Evolutionary conservation across 30 jellyfish, hydroid and myxozoan species (phyloP), one percentile per base, ranked within the genome.

Genomic region (Hydra vulgaris): DNA sequence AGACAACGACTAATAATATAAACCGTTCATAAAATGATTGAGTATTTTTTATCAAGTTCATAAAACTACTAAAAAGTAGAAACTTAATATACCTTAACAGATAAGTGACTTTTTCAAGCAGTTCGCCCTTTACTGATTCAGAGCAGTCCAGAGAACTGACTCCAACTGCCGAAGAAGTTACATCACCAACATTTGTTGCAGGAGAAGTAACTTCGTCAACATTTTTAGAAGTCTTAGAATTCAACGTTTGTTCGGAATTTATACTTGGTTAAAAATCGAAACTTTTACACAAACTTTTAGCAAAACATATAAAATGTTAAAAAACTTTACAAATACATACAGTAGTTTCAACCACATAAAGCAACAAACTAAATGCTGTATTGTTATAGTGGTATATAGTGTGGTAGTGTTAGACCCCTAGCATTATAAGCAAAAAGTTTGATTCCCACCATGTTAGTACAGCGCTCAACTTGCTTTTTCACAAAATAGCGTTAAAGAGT

Each of bases 1-100:
- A 92, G 81, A 80, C 98, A 92, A 55, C 88, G 82, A 84, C 98
- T 92, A 84, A 53, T 76, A 85, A 67, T 24, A 25, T 17, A 53
- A 66, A 80, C 74, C 15, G 61, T 5, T 40, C 5, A 3, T 3
- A 40, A 40, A 40, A 40, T n/a, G n/a, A n/a, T n/a, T n/a, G n/a
- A n/a, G n/a, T n/a, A n/a, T n/a, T n/a, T n/a, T n/a, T n/a, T n/a
- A n/a, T n/a, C n/a, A n/a, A n/a, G n/a, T n/a, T n/a, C n/a, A n/a
- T n/a, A n/a, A n/a, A n/a, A n/a, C n/a, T n/a, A n/a, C n/a, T n/a
- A n/a, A n/a, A n/a, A n/a, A n/a, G n/a, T n/a, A n/a, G n/a, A n/a
- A n/a, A n/a, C n/a, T n/a, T 40, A 40, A 40, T 0, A 21, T 19
- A 81, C 89, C 87, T 80, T 27, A 80, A 82, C 3, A 80, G 69